Percentiles rank a stretch among this genome's conserved stretches.
Evolutionary conservation across 2,888 invertebrate genomes (phyloP).

Genomic region (Candidula unifasciata): DNA sequence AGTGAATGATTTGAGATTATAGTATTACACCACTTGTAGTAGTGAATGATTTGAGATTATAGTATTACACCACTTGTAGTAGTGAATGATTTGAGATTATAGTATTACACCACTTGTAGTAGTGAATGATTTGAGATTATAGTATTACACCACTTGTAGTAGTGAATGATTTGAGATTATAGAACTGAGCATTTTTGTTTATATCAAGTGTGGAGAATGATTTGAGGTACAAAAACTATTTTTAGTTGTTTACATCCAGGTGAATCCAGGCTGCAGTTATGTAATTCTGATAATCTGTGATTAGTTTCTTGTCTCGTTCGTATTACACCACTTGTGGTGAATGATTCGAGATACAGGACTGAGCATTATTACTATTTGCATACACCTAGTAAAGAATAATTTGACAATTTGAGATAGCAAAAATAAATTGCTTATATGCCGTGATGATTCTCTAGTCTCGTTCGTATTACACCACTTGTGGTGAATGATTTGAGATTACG

Average conservation of each 20-base stretch:
- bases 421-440: no score
- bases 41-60: conserved; percentile 41
- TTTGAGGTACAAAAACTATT: no score
- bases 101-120: conserved; percentile 17
- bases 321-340: conserved; percentile 27
- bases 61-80: conserved; percentile 17
- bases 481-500: neutral
- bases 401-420: no score
- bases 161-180: conserved; percentile 41
- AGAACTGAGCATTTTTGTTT: no score
- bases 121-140: conserved; percentile 41
- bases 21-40: conserved; percentile 17
- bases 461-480: neutral
- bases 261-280: no score
- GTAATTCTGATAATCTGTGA: conserved; percentile 7
- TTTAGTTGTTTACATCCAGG: no score
- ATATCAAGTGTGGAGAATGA: no score
- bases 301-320: conserved; percentile 38
- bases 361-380: neutral
- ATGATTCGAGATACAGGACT: conserved; percentile 32
- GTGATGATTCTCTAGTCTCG: no score
- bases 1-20: conserved; percentile 37
- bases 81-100: no score
- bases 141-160: no score
- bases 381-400: no score